Evolutionary conservation across 2,797 vertebrate species (phyloP).

Genomic region (Chiropotes sagulatus): DNA sequence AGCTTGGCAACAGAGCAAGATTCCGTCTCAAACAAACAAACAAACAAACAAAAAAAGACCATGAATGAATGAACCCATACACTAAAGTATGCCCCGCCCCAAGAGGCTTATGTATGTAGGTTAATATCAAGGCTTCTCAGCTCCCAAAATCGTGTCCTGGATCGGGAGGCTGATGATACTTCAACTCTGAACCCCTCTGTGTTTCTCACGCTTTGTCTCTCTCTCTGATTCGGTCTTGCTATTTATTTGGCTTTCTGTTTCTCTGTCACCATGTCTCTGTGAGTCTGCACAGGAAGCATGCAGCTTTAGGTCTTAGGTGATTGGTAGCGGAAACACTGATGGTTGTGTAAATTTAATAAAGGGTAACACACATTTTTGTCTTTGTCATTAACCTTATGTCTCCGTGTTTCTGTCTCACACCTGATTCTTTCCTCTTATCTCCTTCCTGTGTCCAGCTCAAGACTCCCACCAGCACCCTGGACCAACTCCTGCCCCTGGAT

Average conservation of each 20-base stretch:
- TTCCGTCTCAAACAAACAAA: neutral
- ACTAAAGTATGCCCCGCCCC: neutral
- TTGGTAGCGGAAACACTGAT: conserved; percentile 38
- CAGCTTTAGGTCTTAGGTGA: conserved; percentile 42
- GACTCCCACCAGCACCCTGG: neutral
- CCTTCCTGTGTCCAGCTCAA: neutral
- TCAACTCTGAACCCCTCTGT: neutral
- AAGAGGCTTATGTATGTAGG: neutral
- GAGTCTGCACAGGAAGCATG: conserved; percentile 60
- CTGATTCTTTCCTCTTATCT: neutral
- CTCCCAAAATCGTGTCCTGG: neutral
- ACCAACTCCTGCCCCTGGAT: neutral
- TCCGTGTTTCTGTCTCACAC: neutral
- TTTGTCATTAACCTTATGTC: neutral
- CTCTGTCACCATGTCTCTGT: neutral
- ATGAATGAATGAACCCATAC: neutral
- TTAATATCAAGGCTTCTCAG: neutral
- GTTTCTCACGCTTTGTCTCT: conserved; percentile 47
- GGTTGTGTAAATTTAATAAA: conserved; percentile 39
- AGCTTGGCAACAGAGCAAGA: neutral
- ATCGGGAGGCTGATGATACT: neutral
- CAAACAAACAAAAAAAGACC: neutral
- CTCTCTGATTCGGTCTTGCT: neutral
- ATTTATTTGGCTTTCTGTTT: neutral
- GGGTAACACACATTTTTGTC: neutral